These are phyloP conservation scores for Hylomyscus alleni DNA, from an alignment of 2,797 vertebrate species.

Conservation along the genomic window DNA sequence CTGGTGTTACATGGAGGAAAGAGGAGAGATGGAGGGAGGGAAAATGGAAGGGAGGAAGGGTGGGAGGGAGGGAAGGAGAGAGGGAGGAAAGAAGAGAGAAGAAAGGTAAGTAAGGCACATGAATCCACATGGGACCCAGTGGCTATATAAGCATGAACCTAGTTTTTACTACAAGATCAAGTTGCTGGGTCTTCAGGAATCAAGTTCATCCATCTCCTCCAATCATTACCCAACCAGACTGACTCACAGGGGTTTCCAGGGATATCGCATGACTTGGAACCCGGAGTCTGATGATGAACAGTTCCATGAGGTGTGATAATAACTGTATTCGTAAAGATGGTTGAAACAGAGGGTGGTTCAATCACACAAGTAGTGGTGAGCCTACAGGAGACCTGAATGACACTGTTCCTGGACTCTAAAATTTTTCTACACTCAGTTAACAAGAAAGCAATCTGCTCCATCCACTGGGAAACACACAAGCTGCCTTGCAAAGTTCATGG, in stretches of 20 bases:
- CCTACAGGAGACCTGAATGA: not conserved
- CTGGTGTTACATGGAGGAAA: not conserved
- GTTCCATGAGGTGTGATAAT: slow-evolving; percentile 31
- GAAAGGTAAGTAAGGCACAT: not conserved
- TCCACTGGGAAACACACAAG: not conserved
- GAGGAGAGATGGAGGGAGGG: too few species aligned
- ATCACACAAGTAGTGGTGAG: not conserved
- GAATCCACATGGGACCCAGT: not conserved
- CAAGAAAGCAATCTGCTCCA: slow-evolving; percentile 2
- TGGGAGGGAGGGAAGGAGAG: too few species aligned
- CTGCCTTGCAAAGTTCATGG: not conserved
- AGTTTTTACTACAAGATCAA: not conserved
- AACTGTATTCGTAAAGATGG: slow-evolving; percentile 50
- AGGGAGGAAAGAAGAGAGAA: not conserved
- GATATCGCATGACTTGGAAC: slow-evolving; percentile 19
- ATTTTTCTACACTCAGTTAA: not conserved
- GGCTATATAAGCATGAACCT: not conserved
- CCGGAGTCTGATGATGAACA: not conserved
- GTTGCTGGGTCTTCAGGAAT: not conserved
- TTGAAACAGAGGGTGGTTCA: not conserved
- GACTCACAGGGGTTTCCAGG: not conserved
- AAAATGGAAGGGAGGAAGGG: rapidly evolving
- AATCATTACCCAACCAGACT: slow-evolving; percentile 58
- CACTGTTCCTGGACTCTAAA: not conserved
- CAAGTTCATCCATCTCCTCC: not conserved